Evolutionary conservation across 2,113 vertebrate genomes (phyloP).

Genomic region (Heterochromis multidens): DNA sequence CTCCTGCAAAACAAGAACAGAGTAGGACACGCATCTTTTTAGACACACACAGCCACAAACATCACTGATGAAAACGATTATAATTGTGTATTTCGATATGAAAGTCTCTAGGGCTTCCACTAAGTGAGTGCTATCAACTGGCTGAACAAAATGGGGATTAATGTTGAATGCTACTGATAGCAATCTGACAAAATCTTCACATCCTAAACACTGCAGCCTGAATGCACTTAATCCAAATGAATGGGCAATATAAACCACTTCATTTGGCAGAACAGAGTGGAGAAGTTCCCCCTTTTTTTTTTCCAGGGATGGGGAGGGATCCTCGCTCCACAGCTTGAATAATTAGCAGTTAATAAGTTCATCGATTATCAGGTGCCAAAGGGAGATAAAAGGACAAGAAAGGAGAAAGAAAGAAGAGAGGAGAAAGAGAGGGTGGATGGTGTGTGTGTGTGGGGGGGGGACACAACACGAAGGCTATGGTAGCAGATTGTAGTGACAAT

Average conservation of each 20-base stretch:
- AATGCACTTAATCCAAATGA: slow-evolving; percentile 72
- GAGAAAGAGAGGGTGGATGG: not conserved
- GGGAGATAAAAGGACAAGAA: slow-evolving; percentile 56
- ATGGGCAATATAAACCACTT: slow-evolving; percentile 60
- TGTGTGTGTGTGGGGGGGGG: slow-evolving; percentile 54
- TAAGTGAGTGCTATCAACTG: slow-evolving; percentile 47
- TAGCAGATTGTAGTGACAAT: slow-evolving; percentile 97
- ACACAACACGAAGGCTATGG: slow-evolving; percentile 74
- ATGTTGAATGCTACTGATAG: slow-evolving; percentile 63
- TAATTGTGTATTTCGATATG: slow-evolving; percentile 6
- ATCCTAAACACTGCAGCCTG: slow-evolving; percentile 56
- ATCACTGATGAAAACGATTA: slow-evolving; percentile 24
- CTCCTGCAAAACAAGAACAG: slow-evolving; percentile 81
- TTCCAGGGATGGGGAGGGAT: slow-evolving; percentile 29
- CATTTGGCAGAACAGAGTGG: slow-evolving; percentile 49
- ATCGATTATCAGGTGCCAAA: slow-evolving; percentile 86
- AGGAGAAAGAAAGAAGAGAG: slow-evolving; percentile 6
- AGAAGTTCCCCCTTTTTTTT: slow-evolving; percentile 27
- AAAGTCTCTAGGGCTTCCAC: slow-evolving; percentile 43
- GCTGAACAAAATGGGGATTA: slow-evolving; percentile 66
- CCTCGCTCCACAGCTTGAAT: slow-evolving; percentile 82
- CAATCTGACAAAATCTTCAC: slow-evolving; percentile 63
- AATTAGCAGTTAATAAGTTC: slow-evolving; percentile 84
- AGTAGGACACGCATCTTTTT: slow-evolving; percentile 45
- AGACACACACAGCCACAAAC: slow-evolving; percentile 36